Evolutionary conservation across 2,888 invertebrate genomes (phyloP), one percentile per base, ranked within the genome.

Genomic region (Nomada flava): DNA sequence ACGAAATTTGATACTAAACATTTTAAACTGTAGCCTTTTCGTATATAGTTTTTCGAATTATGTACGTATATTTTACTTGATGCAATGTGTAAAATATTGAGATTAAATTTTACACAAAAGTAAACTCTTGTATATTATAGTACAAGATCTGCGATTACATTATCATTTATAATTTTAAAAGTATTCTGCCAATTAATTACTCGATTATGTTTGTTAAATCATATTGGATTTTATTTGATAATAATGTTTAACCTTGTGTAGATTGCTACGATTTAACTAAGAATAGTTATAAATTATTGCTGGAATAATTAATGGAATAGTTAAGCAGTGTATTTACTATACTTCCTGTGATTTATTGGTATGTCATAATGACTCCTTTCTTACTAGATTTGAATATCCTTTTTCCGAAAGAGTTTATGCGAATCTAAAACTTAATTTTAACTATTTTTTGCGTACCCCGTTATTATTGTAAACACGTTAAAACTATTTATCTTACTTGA

Each of bases 131-230:
- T 71, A 70, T 53, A 63, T 59, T 20, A 13, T 47, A 10, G 53
- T 73, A 78, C 75, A 63, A 74, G 63, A 60, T 62, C 50, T 70
- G 52, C 23, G 29, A 52, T 20, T 62, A 63, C 69, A 60, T 65
- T 76, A 47, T 68, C 36, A 11, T 68, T 79, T 42, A 42, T 47
- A 63, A 79, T 57, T 76, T 60, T 29, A 26, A 69, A 52, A 82
- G 64, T 83, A 86, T 86, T 85, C 83, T 82, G 73, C 72, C 71
- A 84, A 83, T 84, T 83, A 86, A 36, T 79, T 82, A 79, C 77
- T 63, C 2, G 55, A 23, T 26, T 82, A 71, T 57, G 72, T 79
- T 44, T 59, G 26, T 69, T 23, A 65, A 23, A 29, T 59, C 74
- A 55, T 67, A 60, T 75, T 74, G 44, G 71, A 78, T 53, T 82